Percentiles rank a stretch among this genome's conserved stretches.
phyloP scores from a whole-genome alignment of 2,888 invertebrate genomes.

The Campopleginae sp. region DNA sequence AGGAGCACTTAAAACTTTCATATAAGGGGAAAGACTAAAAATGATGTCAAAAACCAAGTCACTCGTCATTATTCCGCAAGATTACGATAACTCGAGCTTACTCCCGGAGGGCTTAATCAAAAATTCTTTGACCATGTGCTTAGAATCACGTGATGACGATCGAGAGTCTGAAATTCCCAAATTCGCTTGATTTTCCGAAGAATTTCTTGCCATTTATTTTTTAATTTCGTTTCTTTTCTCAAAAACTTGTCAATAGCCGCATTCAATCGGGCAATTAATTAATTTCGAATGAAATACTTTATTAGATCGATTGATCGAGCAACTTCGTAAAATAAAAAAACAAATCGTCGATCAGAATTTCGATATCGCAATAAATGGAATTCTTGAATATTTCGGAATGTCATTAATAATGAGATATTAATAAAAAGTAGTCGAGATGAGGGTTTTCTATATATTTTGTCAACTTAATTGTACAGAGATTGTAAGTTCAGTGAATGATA shows the following conservation, averaged over 20 bases:
- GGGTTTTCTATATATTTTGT: not conserved
- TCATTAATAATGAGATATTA: not conserved
- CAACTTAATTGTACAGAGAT: not conserved
- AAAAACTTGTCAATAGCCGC: not conserved
- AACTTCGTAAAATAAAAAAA: not conserved
- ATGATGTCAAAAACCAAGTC: not conserved
- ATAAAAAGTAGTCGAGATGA: not conserved
- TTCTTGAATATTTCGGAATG: too few species aligned
- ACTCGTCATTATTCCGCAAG: not conserved
- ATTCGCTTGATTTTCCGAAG: not conserved
- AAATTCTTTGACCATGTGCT: slow-evolving; percentile 25
- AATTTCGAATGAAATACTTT: not conserved
- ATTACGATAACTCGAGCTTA: slow-evolving; percentile 39
- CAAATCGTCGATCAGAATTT: not conserved
- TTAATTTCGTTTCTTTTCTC: not conserved
- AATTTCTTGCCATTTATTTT: not conserved
- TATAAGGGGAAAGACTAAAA: slow-evolving; percentile 10
- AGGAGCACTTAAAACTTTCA: not conserved
- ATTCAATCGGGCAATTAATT: not conserved
- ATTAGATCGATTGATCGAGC: not conserved
- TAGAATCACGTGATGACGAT: slow-evolving; percentile 7
- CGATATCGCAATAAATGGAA: not conserved
- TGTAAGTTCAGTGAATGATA: not conserved
- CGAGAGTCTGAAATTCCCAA: not conserved
- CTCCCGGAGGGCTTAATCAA: not conserved